Evolutionary conservation across 2,888 invertebrate species (phyloP), one percentile per base, ranked within the genome.

Genomic region (Caenorhabditis panamensis): DNA sequence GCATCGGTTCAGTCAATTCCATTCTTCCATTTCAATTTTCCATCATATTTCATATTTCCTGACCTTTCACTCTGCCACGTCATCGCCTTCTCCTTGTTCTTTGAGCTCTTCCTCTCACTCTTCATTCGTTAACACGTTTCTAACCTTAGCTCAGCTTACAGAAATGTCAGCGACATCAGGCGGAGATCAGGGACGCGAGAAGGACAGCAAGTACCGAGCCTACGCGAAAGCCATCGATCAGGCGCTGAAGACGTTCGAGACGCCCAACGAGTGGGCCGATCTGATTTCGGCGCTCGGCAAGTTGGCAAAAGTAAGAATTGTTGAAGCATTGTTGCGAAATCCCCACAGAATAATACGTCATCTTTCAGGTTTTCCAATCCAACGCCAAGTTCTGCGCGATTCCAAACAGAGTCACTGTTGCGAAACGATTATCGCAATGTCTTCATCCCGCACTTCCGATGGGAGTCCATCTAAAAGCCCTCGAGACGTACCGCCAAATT

Each of bases 241-340:
- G 92, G 95, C 95, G 18, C 92, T 96, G 82, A 95, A 95, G 91
- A 95, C 94, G 91, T 96, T 96, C 92, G 96, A 96, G 90, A 95
- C 95, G 91, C 95, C 96, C n/a, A 95, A 95, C 88, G 96, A 96
- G 93, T 96, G 96, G 96, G 95, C 96, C 71, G 96, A 96, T 92
- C 93, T 96, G 64, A 96, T 96, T 89, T 94, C 95, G 68, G 95
- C 96, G 5, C 92, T 96, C 37, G 95, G 95, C 62, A 96, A 96
- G 92, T 93, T 96, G 41, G 95, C 95, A 91, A 96, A 96, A 94
- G 96, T 95, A 92, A 86, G 22, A 16, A 24, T 37, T 22, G 22
- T 11, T 31, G 31, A 4, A 31, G 9, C 9, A 31, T 31, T 41
- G 36, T 37, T 28, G 18, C 22, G 28, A 58, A 49, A 56, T 61